Evolutionary conservation across 2,797 vertebrate genomes (phyloP).

Genomic region (Labeo calbasu): DNA sequence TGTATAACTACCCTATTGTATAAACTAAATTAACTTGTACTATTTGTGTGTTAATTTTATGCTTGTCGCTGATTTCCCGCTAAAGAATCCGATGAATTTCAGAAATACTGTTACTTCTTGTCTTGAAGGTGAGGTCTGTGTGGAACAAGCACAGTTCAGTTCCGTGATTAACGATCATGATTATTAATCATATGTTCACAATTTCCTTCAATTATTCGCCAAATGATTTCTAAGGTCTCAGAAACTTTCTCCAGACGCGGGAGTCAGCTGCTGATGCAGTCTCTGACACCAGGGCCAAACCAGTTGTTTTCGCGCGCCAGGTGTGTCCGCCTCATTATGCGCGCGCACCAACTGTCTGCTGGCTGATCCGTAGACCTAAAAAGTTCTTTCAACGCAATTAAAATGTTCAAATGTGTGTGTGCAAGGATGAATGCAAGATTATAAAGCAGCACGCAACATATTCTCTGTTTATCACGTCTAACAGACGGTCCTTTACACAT

Average conservation of each 20-base stretch:
- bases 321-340: conserved; percentile 75
- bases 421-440: conserved; percentile 26
- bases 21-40: not conserved
- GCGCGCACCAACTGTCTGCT: conserved; percentile 70
- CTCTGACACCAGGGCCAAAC: conserved; percentile 48
- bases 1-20: not conserved
- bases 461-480: conserved; percentile 45
- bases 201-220: conserved; percentile 46
- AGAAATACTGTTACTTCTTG: not conserved
- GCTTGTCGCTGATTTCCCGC: not conserved
- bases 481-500: conserved; percentile 50
- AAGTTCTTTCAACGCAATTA: conserved; percentile 65
- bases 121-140: not conserved
- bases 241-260: conserved; percentile 53
- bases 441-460: conserved; percentile 40
- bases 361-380: conserved; percentile 63
- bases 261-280: conserved; percentile 59
- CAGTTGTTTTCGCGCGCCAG: conserved; percentile 69
- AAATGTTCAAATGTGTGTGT: conserved; percentile 51
- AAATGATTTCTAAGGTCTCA: conserved; percentile 49
- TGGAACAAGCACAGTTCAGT: conserved; percentile 33
- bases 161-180: conserved; percentile 39
- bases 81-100: not conserved
- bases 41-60: not conserved
- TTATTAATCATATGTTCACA: conserved; percentile 47